Evolutionary conservation across 2,888 invertebrate genomes (phyloP).

Genomic region (Andricus curvator): DNA sequence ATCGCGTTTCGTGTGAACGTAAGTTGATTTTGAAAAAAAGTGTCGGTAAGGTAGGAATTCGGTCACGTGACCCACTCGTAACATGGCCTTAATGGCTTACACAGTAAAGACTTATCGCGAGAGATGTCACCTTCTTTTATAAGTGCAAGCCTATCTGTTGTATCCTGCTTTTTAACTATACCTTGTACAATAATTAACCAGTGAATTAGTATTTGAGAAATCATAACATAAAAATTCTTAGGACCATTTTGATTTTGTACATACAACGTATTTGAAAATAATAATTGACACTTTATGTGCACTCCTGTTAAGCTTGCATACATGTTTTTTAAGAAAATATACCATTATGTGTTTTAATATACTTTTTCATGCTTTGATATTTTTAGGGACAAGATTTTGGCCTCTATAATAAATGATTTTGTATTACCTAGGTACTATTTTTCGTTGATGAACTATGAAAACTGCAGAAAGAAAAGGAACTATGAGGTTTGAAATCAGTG

Average conservation of each 20-base stretch:
- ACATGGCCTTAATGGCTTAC: neutral
- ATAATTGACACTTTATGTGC: neutral
- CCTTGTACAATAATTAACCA: neutral
- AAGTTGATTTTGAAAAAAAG: too few species aligned
- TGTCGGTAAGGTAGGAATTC: too few species aligned
- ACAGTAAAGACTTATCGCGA: neutral
- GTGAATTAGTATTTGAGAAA: neutral
- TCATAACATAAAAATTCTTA: neutral
- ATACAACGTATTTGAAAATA: neutral
- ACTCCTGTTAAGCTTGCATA: conserved; percentile 47
- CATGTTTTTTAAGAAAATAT: neutral
- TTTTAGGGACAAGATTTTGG: too few species aligned
- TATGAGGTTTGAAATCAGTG: too few species aligned
- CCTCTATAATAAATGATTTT: too few species aligned
- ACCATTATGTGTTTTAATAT: neutral
- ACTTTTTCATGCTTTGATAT: neutral
- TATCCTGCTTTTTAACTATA: neutral
- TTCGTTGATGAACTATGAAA: too few species aligned
- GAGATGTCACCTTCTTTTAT: neutral
- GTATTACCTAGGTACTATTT: too few species aligned
- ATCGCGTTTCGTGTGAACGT: too few species aligned
- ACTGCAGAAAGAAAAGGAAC: too few species aligned
- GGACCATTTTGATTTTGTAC: conserved; percentile 47
- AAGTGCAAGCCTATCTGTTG: neutral
- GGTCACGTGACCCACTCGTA: too few species aligned